Evolutionary conservation across 2,113 vertebrate species (phyloP).

Genomic region (Caretta caretta): DNA sequence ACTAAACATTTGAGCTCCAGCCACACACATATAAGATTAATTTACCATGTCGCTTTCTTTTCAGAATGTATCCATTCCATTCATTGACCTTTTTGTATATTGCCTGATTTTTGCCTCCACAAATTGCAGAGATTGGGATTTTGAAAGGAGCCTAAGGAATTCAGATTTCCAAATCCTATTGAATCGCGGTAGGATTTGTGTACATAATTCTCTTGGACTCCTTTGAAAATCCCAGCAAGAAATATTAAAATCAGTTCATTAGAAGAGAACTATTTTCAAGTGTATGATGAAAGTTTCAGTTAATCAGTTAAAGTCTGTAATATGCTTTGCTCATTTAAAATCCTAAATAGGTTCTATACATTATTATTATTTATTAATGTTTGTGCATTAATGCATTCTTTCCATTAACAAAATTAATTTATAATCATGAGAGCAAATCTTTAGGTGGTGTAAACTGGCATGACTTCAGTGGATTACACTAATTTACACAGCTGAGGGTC

Average conservation of each 20-base stretch:
- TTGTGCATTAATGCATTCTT: not conserved
- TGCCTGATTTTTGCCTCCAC: not conserved
- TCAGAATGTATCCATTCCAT: not conserved
- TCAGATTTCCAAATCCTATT: conserved; percentile 1
- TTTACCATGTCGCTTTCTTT: conserved; percentile 19
- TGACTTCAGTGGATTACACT: not conserved
- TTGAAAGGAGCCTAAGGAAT: conserved; percentile 21
- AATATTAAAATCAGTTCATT: conserved; percentile 33
- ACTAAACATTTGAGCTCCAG: not conserved
- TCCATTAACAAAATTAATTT: conserved; percentile 4
- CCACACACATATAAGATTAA: conserved; percentile 9
- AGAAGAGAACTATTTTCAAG: conserved; percentile 40
- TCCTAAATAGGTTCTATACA: not conserved
- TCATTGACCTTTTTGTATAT: not conserved
- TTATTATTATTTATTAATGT: not conserved
- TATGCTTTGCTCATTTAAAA: conserved; percentile 3
- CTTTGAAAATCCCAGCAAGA: conserved; percentile 39
- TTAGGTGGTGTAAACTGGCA: not conserved
- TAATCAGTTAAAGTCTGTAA: not conserved
- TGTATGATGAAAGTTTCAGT: conserved; percentile 9
- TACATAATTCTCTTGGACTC: not conserved
- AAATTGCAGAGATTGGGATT: conserved; percentile 5
- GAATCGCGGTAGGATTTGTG: conserved; percentile 8
- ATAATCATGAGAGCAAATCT: not conserved
- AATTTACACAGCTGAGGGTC: conserved; percentile 5